Percentiles rank a stretch among this genome's conserved stretches.
Evolutionary conservation across 2,113 vertebrate species (phyloP).

Genomic region (Eurypyga helias): DNA sequence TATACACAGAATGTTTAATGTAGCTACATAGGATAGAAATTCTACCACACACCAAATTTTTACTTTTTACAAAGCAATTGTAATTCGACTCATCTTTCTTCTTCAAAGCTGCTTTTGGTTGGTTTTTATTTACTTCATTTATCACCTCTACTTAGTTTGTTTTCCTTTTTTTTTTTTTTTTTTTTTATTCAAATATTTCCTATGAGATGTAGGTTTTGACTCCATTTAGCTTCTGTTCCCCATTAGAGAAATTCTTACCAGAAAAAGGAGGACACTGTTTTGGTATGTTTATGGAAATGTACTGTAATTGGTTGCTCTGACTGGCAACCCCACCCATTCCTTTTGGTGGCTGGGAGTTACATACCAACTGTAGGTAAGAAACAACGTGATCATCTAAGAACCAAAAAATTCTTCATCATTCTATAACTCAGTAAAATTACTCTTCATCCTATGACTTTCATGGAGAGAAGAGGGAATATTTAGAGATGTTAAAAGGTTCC

Average conservation of each 20-base stretch:
- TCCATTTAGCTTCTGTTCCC: conserved; percentile 46
- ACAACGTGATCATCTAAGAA: neutral
- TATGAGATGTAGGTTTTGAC: conserved; percentile 44
- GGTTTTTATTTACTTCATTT: conserved; percentile 21
- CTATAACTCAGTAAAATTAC: neutral
- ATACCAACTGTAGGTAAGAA: conserved; percentile 53
- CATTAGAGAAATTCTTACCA: conserved; percentile 46
- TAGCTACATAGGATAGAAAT: neutral
- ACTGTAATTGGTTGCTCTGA: conserved; percentile 47
- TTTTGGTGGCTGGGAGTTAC: conserved; percentile 56
- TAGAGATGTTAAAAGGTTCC: neutral
- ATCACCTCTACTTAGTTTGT: conserved; percentile 25
- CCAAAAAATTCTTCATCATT: neutral
- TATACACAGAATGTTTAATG: neutral
- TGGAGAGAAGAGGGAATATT: neutral
- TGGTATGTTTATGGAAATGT: conserved; percentile 50
- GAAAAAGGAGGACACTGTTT: conserved; percentile 52
- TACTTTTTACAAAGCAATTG: neutral
- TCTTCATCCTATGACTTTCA: conserved; percentile 7
- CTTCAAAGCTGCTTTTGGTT: neutral
- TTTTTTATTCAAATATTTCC: neutral
- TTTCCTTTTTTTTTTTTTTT: conserved; percentile 2
- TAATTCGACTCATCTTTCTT: neutral
- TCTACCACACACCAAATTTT: neutral
- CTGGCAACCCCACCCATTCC: conserved; percentile 51